A percentile compares a stretch with the other conserved stretches of the same genome.
phyloP scores from a whole-genome alignment of 1,140 invertebrate species.

The Coenobita brevimanus region DNA sequence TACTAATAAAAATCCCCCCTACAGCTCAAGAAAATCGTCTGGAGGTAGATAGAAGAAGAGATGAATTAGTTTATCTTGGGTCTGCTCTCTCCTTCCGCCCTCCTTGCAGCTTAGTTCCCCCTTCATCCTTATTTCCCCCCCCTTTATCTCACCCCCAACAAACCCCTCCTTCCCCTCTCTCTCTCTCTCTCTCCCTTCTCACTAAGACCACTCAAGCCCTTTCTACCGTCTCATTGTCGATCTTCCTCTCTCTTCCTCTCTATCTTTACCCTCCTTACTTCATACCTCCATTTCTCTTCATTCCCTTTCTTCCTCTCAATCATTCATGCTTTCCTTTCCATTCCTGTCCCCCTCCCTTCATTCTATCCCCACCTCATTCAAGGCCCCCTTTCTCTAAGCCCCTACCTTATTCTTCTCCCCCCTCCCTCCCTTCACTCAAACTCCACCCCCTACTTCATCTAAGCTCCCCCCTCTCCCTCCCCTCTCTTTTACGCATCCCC shows the following conservation, averaged over 20 bases:
- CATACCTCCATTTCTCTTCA: background rate
- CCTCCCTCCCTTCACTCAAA: background rate
- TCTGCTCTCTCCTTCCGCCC: no score
- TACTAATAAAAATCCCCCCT: no score
- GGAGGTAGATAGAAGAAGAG: no score
- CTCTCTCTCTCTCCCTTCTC: background rate
- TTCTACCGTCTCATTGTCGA: background rate
- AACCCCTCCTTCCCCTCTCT: background rate
- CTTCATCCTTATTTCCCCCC: background rate
- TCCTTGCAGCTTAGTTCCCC: no score
- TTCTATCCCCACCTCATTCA: background rate
- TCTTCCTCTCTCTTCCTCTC: background rate
- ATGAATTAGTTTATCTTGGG: no score
- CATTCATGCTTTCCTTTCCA: background rate
- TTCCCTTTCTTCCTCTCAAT: slow-evolving; percentile 19
- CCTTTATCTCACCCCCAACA: background rate
- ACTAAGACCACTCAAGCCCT: background rate
- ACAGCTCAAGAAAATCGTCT: no score
- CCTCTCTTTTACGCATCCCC: background rate
- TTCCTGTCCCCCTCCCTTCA: background rate
- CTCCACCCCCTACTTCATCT: no score
- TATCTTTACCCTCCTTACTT: background rate
- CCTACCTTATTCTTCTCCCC: background rate
- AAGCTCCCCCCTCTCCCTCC: background rate
- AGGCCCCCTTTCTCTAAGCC: background rate